Evolutionary conservation across 2,113 vertebrate species (phyloP), one percentile per base, ranked within the genome.

Genomic region (Scortum barcoo): DNA sequence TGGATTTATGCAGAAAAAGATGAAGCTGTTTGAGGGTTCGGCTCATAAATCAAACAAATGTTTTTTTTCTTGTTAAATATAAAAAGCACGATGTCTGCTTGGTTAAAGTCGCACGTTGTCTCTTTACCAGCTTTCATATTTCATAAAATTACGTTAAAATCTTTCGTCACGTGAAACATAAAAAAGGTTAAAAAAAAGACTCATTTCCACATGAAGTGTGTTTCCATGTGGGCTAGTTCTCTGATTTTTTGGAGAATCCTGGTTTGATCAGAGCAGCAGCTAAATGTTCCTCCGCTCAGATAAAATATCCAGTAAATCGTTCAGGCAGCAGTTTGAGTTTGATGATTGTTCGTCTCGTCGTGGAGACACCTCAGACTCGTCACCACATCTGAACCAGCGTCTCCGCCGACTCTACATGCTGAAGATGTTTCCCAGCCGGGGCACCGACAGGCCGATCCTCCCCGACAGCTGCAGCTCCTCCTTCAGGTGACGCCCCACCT

Each of bases 401-500:
- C 14, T 14, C 2, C 11, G 42, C 4, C 3, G 7, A 1, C 22
- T 24, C 0, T 87, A 95, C 71, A 95, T 24, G 75, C 94, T 96
- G 95, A 97, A 95, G 93, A 99, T 84, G 81, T 92, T 46, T 75
- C 97, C 97, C 11, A 93, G 94, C 72, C 94, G 95, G 88, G 86
- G 96, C 0, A 97, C 96, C 20, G 91, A 79, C 68, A 99, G 95
- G 71, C 89, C 77, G 84, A 99, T 97, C 67, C 89, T 94, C 4
- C 97, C 97, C 24, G 72, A 87, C 84, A 99, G 97, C 48, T 76
- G 86, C 77, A 99, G 93, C 89, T 95, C 95, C 26, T 93, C 81
- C 87, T 96, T 98, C 82, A 99, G 94, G 82, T 95, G 81, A 46
- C 86, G 91, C 14, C 97, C 97, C 44, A 98, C 93, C 83, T 96